Percentiles rank a stretch among this genome's conserved stretches.
Conservation (phyloP, 2,888 invertebrate genomes). For the Lasioglossum morio region DNA sequence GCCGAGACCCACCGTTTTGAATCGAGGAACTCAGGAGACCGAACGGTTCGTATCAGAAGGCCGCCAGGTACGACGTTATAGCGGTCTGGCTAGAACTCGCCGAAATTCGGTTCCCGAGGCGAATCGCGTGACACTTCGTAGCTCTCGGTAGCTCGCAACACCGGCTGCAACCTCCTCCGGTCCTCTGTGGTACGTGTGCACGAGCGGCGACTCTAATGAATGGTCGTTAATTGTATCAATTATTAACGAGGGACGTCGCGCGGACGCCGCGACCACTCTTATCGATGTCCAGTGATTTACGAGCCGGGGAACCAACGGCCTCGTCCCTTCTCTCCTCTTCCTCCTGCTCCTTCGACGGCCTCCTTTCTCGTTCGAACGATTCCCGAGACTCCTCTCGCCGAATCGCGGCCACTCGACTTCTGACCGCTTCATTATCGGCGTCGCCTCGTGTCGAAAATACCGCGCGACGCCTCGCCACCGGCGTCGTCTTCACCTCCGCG, state of each 20-base stretch:
- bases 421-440: constrained; percentile 67
- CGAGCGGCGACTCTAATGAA: constrained; percentile 78
- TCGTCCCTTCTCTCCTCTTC: constrained; percentile 11
- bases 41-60: neutral
- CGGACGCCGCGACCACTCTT: constrained; percentile 76
- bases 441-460: constrained; percentile 47
- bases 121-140: constrained; percentile 56
- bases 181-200: constrained; percentile 31
- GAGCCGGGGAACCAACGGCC: constrained; percentile 58
- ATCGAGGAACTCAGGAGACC: neutral
- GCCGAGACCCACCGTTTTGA: neutral
- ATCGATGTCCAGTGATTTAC: constrained; percentile 82
- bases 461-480: constrained; percentile 47
- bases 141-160: constrained; percentile 43
- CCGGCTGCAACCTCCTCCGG: constrained; percentile 24
- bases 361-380: constrained; percentile 12
- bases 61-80: neutral
- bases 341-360: neutral
- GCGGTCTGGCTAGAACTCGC: neutral
- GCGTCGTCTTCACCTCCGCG: constrained; percentile 33
- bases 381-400: constrained; percentile 29
- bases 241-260: constrained; percentile 80
- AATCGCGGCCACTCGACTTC: constrained; percentile 49
- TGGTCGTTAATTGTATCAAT: constrained; percentile 83
- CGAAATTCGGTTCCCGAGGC: constrained; percentile 5